Base-by-base conservation (phyloP, 2,113 vertebrate species). In the Tyrannus savana region DNA sequence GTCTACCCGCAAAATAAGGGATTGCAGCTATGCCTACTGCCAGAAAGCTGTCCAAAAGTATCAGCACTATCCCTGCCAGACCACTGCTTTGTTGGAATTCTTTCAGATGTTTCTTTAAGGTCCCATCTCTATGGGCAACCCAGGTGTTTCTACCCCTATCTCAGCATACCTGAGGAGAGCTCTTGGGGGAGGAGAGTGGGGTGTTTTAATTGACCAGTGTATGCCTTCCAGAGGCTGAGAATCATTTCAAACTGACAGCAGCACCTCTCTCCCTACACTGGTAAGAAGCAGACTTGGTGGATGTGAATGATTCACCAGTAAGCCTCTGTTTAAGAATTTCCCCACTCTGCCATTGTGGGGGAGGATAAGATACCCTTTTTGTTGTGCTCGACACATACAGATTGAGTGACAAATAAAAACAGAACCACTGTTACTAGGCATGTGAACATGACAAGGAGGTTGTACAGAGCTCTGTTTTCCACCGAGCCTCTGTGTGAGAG, bases 251-350 rank as follows among this genome's bases (percentile, higher is more conserved):
- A 37, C 37, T 67, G 42, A 58, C 37, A 66, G 56, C 30, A 66
- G 42, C 2, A 2, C 1, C 1, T 68, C 28, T 60, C 9, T 12
- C 78, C 41, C 31, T 44, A 12, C 25, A 3, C 11, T 35, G 41
- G n/a, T 31, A 30, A 42, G 67, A 47, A 62, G 46, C 35, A 62
- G 53, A 68, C 12, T n/a, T 41, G 16, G 24, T 33, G 22, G 46
- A 77, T 59, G 44, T 2, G 39, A 33, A 25, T 74, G 75, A 93
- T 64, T 75, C 68, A 94, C 52, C 47, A 23, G 13, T 31, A 56
- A 81, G 30, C 12, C 47, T 66, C 63, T 87, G 44, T 35, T 74
- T 47, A 81, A 2, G 0, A 47, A 59, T 55, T 77, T 90, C 27
- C 59, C 39, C 22, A 12, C 35, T 23, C 23, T 63, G 55, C 35